phyloP scores from a whole-genome alignment of 2,888 invertebrate genomes.

The Rhagophthalmus giganteus region DNA sequence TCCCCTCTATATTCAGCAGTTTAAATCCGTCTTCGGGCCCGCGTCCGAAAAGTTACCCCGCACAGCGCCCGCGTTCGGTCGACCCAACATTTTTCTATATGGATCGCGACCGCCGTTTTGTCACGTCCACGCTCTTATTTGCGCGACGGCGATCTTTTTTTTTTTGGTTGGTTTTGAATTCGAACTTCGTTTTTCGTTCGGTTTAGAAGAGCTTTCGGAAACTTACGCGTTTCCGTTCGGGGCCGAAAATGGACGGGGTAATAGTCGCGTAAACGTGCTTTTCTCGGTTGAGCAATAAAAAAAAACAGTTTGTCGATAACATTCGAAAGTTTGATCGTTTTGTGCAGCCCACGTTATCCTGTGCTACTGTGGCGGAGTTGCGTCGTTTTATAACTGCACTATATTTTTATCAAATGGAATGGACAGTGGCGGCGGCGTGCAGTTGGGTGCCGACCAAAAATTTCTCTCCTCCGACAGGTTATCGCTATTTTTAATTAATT shows the following conservation, averaged over 20 bases:
- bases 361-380: no score
- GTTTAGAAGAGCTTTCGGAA: not conserved
- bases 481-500: not conserved
- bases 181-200: no score
- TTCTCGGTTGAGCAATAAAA: no score
- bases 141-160: slow-evolving; percentile 12
- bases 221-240: no score
- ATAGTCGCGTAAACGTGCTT: no score
- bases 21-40: slow-evolving; percentile 19
- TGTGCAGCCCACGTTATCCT: no score
- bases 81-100: slow-evolving; percentile 11
- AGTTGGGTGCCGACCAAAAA: not conserved
- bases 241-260: no score
- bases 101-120: slow-evolving; percentile 13
- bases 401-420: slow-evolving; percentile 1
- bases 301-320: no score
- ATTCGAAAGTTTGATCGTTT: no score
- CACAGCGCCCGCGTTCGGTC: slow-evolving; percentile 26
- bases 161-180: no score
- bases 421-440: not conserved
- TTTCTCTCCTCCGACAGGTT: not conserved
- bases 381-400: no score
- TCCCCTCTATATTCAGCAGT: slow-evolving; percentile 19
- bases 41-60: slow-evolving; percentile 14
- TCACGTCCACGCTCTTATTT: no score